These are phyloP conservation scores for Caracal caracal DNA, from an alignment of 2,113 vertebrate species.

Conservation along the genomic window DNA sequence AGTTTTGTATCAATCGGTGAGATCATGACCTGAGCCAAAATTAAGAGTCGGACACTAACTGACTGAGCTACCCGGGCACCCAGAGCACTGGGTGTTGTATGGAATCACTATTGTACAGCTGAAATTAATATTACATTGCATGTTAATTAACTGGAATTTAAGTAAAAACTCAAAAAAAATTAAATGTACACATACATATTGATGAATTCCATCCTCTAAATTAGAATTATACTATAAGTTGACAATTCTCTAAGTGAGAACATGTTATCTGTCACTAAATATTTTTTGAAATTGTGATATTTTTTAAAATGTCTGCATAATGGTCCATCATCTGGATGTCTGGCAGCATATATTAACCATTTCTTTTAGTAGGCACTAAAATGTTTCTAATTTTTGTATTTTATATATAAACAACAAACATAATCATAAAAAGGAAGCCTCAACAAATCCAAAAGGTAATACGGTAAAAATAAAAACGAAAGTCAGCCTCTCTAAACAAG, in stretches of 20 bases:
- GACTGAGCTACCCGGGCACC: no score
- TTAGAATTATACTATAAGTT: neutral
- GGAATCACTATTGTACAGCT: neutral
- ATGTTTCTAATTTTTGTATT: neutral
- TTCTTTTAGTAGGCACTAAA: neutral
- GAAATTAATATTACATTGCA: neutral
- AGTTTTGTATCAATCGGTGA: no score
- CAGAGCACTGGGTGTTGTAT: neutral
- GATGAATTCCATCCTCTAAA: neutral
- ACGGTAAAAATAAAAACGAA: neutral
- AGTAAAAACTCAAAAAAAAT: neutral
- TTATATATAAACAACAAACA: neutral
- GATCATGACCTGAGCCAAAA: no score
- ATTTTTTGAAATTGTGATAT: neutral
- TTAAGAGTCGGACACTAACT: no score
- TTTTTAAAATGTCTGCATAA: neutral
- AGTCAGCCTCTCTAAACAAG: neutral
- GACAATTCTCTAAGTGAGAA: neutral
- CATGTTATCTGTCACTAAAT: neutral
- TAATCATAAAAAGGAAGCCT: neutral
- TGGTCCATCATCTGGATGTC: neutral
- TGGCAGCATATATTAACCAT: neutral
- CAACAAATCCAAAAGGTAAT: neutral
- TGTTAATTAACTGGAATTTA: neutral
- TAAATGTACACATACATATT: neutral